Percentiles rank a stretch among this genome's conserved stretches.
phyloP scores from a whole-genome alignment of 1,140 invertebrate species.

The Drosophila virilis region DNA sequence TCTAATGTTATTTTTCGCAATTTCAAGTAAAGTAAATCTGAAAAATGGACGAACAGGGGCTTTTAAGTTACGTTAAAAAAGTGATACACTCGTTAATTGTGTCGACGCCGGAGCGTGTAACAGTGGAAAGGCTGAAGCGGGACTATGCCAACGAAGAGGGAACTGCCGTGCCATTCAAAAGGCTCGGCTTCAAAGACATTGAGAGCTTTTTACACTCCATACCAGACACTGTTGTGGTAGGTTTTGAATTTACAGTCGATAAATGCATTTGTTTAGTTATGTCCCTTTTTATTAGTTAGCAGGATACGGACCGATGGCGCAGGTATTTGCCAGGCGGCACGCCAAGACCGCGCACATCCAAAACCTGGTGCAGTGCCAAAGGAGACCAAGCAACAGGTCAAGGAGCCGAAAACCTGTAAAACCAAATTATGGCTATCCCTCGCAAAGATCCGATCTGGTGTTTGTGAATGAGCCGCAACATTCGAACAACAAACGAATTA shows the following conservation, averaged over 20 bases:
- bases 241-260: not conserved
- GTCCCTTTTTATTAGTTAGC: conserved; percentile 34
- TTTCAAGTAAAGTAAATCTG: no score
- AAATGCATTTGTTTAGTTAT: not conserved
- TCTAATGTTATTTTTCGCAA: not conserved
- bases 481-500: not conserved
- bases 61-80: conserved; percentile 53
- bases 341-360: conserved; percentile 64
- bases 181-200: conserved; percentile 57
- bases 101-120: conserved; percentile 58
- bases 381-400: conserved; percentile 19
- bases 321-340: conserved; percentile 27
- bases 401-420: not conserved
- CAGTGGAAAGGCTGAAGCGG: conserved; percentile 48
- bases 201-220: conserved; percentile 64
- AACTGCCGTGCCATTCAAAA: conserved; percentile 42
- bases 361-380: conserved; percentile 50
- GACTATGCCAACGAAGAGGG: conserved; percentile 68
- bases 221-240: conserved; percentile 62
- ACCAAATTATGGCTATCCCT: conserved; percentile 9
- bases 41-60: conserved; percentile 39
- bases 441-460: conserved; percentile 31
- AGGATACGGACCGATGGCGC: conserved; percentile 55
- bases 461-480: conserved; percentile 46
- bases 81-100: conserved; percentile 68